Evolutionary conservation across 2,797 vertebrate genomes (phyloP), one percentile per base, ranked within the genome.

Genomic region (Pteronotus mesoamericanus): DNA sequence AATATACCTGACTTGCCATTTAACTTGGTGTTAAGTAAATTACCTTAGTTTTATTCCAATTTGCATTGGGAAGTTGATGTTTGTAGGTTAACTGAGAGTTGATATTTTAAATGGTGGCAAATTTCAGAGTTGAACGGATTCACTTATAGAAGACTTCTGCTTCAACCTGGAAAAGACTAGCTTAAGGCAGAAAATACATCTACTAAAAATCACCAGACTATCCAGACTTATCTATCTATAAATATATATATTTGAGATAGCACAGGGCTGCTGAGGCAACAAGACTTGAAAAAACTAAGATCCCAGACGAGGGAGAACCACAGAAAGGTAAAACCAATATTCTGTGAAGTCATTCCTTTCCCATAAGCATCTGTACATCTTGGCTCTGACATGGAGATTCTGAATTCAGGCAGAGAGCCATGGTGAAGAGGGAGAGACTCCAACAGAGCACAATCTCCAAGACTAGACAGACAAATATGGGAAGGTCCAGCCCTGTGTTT

Each of bases 1-100:
- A 95, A 94, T 93, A 86, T 94, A 93, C 72, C 94, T 92, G 61
- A 96, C 79, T 55, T 89, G 83, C 94, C 79, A 96, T 89, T 97
- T 95, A 93, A 95, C 57, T 91, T 91, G 86, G 2, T 26, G 86
- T 91, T 94, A 95, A 96, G 53, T 53, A 96, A 89, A 96, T 89
- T 94, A 69, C 91, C 66, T 95, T 91, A 91, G 89, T 84, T 89
- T 89, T 59, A 86, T 89, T 87, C 91, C 32, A 64, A 32, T 80
- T 91, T 93, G 61, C 53, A 72, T 53, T 89, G 18, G 29, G 39
- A 91, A 94, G 37, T 57, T 95, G 32, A 75, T 86, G 53, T 91
- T 91, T 97, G 91, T 91, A 96, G 91, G 66, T 86, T 96, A 75
- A 92, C 78, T 82, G 91, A 91, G 48, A 90, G 85, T 44, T 91